These are phyloP conservation scores for Polyommatus icarus DNA, from an alignment of 2,888 invertebrate genomes.

Conservation along the genomic window DNA sequence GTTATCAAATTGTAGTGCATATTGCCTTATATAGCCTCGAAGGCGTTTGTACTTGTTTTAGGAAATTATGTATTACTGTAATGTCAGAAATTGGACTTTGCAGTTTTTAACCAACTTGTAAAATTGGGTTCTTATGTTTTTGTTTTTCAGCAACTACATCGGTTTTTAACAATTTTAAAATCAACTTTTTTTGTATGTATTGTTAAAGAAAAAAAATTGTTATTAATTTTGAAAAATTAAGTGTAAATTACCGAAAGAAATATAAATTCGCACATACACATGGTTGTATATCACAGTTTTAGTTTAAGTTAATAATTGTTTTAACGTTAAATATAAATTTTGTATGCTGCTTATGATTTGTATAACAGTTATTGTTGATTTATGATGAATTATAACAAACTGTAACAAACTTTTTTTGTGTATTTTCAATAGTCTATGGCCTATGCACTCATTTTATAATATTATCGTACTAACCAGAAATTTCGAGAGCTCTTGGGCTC, in stretches of 20 bases:
- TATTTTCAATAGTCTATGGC: neutral
- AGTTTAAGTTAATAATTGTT: neutral
- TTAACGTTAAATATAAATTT: constrained; percentile 2
- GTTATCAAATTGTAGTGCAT: constrained; percentile 67
- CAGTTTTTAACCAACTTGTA: neutral
- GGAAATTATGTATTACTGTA: neutral
- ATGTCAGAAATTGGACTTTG: neutral
- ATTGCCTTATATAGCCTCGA: neutral
- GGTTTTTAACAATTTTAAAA: no score
- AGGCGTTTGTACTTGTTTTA: neutral
- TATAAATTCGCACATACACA: neutral
- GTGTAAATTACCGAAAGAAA: no score
- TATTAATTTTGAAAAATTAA: neutral
- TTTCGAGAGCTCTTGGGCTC: no score
- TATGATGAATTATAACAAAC: constrained; percentile 8
- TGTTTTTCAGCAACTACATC: no score
- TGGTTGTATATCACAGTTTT: neutral
- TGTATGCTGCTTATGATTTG: constrained; percentile 13
- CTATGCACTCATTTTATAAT: neutral
- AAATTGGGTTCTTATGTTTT: neutral
- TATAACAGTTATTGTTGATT: constrained; percentile 16
- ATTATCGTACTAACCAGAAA: neutral
- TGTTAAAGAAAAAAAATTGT: no score
- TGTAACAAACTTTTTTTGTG: neutral
- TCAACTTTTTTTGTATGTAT: no score